Conservation (phyloP, 2,888 invertebrate species). For the Clitarchus hookeri region DNA sequence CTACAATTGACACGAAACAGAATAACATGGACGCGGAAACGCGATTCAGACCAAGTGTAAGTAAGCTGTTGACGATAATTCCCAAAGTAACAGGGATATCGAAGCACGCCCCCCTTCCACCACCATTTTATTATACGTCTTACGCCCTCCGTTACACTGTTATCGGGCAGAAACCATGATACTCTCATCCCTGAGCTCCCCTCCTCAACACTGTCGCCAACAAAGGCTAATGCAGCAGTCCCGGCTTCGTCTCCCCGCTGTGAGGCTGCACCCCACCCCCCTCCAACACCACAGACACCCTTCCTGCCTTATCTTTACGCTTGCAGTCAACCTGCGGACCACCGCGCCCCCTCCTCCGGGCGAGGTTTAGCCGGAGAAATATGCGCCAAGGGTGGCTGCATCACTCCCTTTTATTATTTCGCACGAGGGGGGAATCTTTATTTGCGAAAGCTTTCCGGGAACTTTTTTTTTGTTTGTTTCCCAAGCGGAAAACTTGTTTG, state of each 20-base stretch:
- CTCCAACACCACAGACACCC: not conserved
- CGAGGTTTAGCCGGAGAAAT: not conserved
- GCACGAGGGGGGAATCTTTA: not conserved
- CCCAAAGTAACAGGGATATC: not conserved
- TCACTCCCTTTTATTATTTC: not conserved
- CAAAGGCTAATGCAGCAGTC: not conserved
- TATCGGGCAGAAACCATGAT: not conserved
- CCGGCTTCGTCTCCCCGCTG: not conserved
- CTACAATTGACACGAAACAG: too few species aligned
- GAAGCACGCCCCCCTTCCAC: not conserved
- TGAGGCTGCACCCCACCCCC: not conserved
- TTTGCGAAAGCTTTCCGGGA: not conserved
- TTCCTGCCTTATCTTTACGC: not conserved
- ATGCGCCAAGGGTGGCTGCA: not conserved
- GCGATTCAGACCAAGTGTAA: too few species aligned
- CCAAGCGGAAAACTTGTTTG: too few species aligned
- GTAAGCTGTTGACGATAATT: too few species aligned
- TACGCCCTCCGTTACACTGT: not conserved
- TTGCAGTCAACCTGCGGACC: not conserved
- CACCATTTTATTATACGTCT: not conserved
- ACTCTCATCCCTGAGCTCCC: not conserved
- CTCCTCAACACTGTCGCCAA: not conserved
- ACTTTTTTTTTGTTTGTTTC: too few species aligned
- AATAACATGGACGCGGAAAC: too few species aligned
- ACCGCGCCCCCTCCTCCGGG: not conserved